Percentiles rank a stretch among this genome's conserved stretches.
Conservation (phyloP, 1,140 invertebrate genomes). For the Dermatophagoides farinae region DNA sequence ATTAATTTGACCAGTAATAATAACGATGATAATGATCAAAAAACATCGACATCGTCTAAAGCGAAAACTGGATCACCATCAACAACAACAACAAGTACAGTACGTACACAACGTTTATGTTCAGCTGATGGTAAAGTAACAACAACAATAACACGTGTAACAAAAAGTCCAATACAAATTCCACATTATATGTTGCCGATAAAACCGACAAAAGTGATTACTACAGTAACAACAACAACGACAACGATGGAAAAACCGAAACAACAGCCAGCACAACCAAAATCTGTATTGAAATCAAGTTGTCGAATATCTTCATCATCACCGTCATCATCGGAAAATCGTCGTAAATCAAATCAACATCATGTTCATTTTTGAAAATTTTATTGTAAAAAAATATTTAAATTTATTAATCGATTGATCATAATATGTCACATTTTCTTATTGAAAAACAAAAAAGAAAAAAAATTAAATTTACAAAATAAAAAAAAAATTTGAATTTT, state of each 20-base stretch:
- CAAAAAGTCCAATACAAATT: neutral
- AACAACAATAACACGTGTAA: neutral
- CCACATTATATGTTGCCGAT: neutral
- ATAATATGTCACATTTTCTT: neutral
- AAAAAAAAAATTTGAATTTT: too few species aligned
- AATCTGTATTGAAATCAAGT: neutral
- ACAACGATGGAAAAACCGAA: conserved; percentile 5
- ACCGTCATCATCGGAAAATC: too few species aligned
- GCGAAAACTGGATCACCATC: neutral
- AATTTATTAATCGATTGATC: neutral
- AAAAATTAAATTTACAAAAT: too few species aligned
- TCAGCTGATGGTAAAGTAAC: neutral
- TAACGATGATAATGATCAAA: neutral
- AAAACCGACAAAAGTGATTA: neutral
- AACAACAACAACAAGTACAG: neutral
- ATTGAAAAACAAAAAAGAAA: neutral
- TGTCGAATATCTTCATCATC: neutral
- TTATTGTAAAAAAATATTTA: neutral
- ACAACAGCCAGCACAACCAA: neutral
- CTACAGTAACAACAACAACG: conserved; percentile 10
- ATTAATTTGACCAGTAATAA: neutral
- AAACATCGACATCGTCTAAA: neutral
- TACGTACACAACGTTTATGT: neutral
- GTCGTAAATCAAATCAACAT: neutral
- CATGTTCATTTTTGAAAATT: conserved; percentile 1